These are phyloP conservation scores for Eira barbara DNA, from an alignment of 2,113 vertebrate species.

Conservation along the genomic window DNA sequence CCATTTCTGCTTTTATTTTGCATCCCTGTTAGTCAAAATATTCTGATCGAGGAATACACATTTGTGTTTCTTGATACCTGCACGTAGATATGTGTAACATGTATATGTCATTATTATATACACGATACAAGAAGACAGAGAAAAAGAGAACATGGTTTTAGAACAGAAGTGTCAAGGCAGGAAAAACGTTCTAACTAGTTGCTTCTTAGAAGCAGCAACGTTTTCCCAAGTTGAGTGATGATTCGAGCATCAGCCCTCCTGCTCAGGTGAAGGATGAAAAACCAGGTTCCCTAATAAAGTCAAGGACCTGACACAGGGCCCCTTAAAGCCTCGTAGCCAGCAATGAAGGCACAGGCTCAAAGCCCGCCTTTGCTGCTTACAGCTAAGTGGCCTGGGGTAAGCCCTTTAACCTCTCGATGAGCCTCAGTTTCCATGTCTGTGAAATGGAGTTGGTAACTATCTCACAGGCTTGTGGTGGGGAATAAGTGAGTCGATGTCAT, in stretches of 20 bases:
- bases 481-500: neutral
- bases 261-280: neutral
- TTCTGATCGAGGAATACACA: neutral
- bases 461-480: neutral
- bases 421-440: neutral
- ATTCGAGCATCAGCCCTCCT: neutral
- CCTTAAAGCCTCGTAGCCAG: neutral
- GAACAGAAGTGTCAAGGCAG: neutral
- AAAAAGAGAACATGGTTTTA: slow-evolving; percentile 8
- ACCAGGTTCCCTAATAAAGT: neutral
- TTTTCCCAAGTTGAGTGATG: neutral
- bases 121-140: neutral
- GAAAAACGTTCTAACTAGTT: neutral
- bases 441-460: neutral
- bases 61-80: neutral
- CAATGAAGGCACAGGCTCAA: neutral
- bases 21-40: neutral
- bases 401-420: neutral
- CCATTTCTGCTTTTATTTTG: slow-evolving; percentile 11
- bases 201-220: neutral
- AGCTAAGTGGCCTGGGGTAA: neutral
- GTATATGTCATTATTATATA: neutral
- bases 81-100: neutral
- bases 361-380: neutral
- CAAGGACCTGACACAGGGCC: neutral